Evolutionary conservation across 2,888 invertebrate species (phyloP).

Genomic region (Perizoma affinitatum): DNA sequence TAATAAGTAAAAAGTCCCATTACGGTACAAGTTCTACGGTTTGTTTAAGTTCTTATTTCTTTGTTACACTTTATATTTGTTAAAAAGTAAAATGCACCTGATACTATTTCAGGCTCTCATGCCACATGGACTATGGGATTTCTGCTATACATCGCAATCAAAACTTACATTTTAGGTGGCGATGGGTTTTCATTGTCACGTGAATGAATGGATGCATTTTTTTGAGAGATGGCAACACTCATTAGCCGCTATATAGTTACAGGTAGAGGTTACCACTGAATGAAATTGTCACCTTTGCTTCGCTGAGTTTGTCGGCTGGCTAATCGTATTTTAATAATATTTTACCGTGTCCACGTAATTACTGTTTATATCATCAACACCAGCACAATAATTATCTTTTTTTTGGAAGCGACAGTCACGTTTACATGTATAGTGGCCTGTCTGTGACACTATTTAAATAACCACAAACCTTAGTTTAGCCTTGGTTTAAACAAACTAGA

Average conservation of each 20-base stretch:
- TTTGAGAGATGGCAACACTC: no score
- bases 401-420: conserved; percentile 79
- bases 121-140: no score
- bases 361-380: conserved; percentile 80
- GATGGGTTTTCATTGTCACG: no score
- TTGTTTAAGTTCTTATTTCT: conserved; percentile 9
- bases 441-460: conserved; percentile 58
- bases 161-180: not conserved
- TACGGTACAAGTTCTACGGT: conserved; percentile 29
- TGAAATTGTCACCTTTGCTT: conserved; percentile 44
- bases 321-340: conserved; percentile 83
- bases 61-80: not conserved
- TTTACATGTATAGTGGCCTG: conserved; percentile 67
- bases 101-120: no score
- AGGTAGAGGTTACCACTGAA: conserved; percentile 23
- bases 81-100: not conserved
- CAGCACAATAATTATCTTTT: conserved; percentile 75
- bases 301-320: conserved; percentile 49
- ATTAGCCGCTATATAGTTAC: not conserved
- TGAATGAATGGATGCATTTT: no score
- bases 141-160: no score
- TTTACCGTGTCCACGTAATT: conserved; percentile 75
- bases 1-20: conserved; percentile 57
- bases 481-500: no score
- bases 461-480: no score